phyloP scores from a whole-genome alignment of 1,140 invertebrate species.

The Drosophila nannoptera region DNA sequence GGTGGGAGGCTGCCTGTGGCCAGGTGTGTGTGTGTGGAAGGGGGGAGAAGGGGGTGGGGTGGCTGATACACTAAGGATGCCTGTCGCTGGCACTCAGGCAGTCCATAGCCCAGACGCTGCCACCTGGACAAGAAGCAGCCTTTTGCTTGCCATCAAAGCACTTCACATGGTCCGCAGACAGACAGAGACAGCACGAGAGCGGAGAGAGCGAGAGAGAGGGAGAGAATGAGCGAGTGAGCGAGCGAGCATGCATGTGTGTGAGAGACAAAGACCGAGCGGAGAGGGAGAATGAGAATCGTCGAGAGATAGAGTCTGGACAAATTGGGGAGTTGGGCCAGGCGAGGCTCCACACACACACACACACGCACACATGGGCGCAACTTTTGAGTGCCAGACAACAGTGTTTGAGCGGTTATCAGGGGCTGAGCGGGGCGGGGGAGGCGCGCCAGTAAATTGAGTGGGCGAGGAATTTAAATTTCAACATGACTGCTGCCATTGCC shows the following conservation, averaged over 20 bases:
- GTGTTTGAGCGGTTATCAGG: slow-evolving; percentile 3
- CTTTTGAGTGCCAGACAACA: slow-evolving; percentile 70
- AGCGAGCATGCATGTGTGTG: too few species aligned
- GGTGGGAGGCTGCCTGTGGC: neutral
- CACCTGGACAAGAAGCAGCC: slow-evolving; percentile 41
- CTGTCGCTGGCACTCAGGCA: slow-evolving; percentile 70
- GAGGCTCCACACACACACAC: slow-evolving; percentile 33
- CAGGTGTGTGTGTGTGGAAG: neutral
- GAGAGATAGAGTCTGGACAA: slow-evolving; percentile 2
- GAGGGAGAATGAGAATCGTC: neutral
- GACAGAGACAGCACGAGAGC: neutral
- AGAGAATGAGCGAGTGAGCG: neutral
- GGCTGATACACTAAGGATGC: slow-evolving; percentile 40
- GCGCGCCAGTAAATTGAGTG: slow-evolving; percentile 67
- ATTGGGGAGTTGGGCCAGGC: slow-evolving; percentile 32
- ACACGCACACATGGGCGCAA: slow-evolving; percentile 47
- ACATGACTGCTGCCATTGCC: slow-evolving; percentile 74
- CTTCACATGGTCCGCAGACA: slow-evolving; percentile 15
- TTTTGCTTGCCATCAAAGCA: slow-evolving; percentile 30
- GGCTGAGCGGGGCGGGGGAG: neutral
- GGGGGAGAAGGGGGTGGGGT: neutral
- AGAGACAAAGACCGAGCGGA: slow-evolving; percentile 1
- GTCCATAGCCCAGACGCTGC: slow-evolving; percentile 60
- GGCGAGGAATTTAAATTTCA: slow-evolving; percentile 76
- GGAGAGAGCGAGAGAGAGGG: neutral